Base-by-base conservation (phyloP, 1,140 invertebrate genomes). In the Drosophila malerkotliana region DNA sequence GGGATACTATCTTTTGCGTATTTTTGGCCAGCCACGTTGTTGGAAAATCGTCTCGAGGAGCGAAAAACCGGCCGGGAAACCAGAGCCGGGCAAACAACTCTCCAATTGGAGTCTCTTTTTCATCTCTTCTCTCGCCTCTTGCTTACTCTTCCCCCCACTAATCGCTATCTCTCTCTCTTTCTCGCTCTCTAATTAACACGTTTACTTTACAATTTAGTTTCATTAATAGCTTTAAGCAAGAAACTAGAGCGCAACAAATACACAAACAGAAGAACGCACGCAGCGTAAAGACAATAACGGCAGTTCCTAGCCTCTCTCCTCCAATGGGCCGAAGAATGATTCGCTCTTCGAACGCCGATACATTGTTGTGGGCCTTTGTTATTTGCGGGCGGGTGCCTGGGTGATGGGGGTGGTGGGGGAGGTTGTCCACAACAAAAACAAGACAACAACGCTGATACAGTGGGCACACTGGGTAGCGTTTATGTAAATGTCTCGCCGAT, bases 41-140 rank as follows among this genome's bases (percentile, higher is more conserved):
- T 57, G 72, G 61, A 69, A 69, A 72, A 76, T 68, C 32, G 34
- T 34, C 58, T 63, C 60, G 69, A 59, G 34, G 53, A 72, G 73
- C 53, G 71, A 73, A 82, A 82, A 87, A 82, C 82, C 79, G 78
- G 83, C 82, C 82, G 82, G 82, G 78, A 85, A 87, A 87, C 52
- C 28, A 60, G 52, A 53, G 52, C 59, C 28, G 63, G 52, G 53
- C 67, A 82, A 87, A 80, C 75, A 88, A 76, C 82, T 88, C 44
- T 47, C 78, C 75, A 78, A 87, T 88, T 87, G 85, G 83, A 88
- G 74, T 85, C 87, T 78, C 82, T 83, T 73, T 18, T 0, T 15
- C 15, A 15, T 74, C 74, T 66, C 66, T 74, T 49, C 49, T 37
- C 32, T 57, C 45, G 5, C 44, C 44, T 48, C 39, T n/a, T 54